Percentiles rank a stretch among this genome's conserved stretches.
Conservation (phyloP, 2,113 vertebrate species). For the Erythrocebus patas region DNA sequence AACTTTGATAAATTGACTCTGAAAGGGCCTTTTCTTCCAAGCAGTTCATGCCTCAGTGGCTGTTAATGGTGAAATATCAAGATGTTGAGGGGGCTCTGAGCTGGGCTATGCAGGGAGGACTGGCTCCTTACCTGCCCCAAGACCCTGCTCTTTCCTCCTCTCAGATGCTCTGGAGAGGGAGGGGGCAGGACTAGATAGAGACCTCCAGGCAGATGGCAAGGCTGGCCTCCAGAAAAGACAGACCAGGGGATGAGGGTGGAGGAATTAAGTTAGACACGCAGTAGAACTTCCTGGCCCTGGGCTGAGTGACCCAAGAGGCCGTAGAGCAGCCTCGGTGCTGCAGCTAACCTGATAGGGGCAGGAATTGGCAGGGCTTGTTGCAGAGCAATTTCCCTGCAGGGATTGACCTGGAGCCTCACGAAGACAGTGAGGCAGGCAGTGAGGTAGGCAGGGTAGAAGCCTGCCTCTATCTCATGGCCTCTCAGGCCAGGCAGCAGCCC, state of each 20-base stretch:
- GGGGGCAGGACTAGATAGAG: neutral
- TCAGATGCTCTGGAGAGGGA: neutral
- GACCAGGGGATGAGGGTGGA: neutral
- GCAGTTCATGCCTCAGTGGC: neutral
- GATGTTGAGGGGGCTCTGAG: neutral
- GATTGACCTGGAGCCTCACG: neutral
- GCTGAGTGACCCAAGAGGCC: neutral
- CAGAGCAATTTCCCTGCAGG: no score
- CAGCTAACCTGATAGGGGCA: fast-evolving
- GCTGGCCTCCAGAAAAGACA: neutral
- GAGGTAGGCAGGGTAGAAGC: neutral
- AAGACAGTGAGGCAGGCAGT: neutral
- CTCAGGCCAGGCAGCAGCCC: neutral
- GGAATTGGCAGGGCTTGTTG: fast-evolving
- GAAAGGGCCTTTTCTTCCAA: slow-evolving; percentile 30
- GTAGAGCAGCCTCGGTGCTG: neutral
- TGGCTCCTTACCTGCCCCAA: neutral
- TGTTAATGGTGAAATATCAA: neutral
- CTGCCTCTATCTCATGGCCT: neutral
- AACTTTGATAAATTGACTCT: neutral
- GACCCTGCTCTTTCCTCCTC: neutral
- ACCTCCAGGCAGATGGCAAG: neutral
- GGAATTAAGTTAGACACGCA: neutral
- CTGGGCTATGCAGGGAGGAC: neutral
- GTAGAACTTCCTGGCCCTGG: neutral